Percentiles rank a stretch among this genome's conserved stretches.
phyloP scores from a whole-genome alignment of 1,140 invertebrate genomes.

The Drosophila insularis region DNA sequence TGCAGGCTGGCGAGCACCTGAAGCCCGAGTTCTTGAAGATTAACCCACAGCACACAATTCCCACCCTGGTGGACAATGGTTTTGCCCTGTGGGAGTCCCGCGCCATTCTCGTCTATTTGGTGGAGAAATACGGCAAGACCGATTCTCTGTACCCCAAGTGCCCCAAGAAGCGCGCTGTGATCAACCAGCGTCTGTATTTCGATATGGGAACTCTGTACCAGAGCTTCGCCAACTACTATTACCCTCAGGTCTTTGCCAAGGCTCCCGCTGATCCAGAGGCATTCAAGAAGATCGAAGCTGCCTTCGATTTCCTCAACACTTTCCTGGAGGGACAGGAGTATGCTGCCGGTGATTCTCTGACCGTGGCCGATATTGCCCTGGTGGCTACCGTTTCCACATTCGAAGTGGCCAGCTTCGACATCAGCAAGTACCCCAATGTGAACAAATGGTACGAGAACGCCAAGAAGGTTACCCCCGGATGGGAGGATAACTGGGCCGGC shows the following conservation, averaged over 20 bases:
- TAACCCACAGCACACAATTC: constrained; percentile 85
- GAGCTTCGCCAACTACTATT: constrained; percentile 86
- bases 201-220: constrained; percentile 88
- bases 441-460: constrained; percentile 87
- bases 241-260: constrained; percentile 87
- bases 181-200: constrained; percentile 90
- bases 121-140: constrained; percentile 87
- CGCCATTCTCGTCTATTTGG: constrained; percentile 89
- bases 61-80: constrained; percentile 87
- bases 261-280: constrained; percentile 86
- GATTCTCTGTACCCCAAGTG: constrained; percentile 88
- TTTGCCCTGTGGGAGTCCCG: constrained; percentile 88
- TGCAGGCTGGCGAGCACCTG: constrained; percentile 86
- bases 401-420: constrained; percentile 86
- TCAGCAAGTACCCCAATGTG: constrained; percentile 88
- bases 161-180: constrained; percentile 86
- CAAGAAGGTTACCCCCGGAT: constrained; percentile 87
- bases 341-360: constrained; percentile 87
- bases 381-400: constrained; percentile 86
- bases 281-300: constrained; percentile 85
- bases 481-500: constrained; percentile 88
- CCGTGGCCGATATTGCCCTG: constrained; percentile 88
- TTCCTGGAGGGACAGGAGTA: constrained; percentile 87
- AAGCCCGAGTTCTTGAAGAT: constrained; percentile 89
- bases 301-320: constrained; percentile 86